Base-by-base conservation (phyloP, 2,888 invertebrate species). In the Danaus chrysippus region DNA sequence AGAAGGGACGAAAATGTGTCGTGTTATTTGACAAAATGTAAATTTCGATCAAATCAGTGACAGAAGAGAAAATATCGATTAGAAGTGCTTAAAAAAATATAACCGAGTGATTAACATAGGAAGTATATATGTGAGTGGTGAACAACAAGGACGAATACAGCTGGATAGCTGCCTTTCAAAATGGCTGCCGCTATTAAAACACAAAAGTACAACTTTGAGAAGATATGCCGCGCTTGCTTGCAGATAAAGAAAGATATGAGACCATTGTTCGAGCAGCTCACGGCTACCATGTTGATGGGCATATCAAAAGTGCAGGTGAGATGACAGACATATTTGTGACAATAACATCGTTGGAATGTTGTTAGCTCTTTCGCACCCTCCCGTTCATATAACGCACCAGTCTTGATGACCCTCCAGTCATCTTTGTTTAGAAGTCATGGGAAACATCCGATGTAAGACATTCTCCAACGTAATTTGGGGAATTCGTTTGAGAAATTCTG, bases 241-340 rank as follows among this genome's bases (percentile, higher is more conserved):
- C 91, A 92, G 70, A 88, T 92, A 71, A 93, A 93, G 75, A 93
- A 93, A 76, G 93, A 93, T 74, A 93, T 93, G 93, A 85, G 93
- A 70, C 93, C 93, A 41, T 77, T 93, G 64, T 93, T 93, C 74
- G 93, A 93, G 69, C 93, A 93, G 77, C 92, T 93, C 68, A 92
- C 93, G 52, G 93, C 93, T 15, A 93, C 93, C 69, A 93, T 93
- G 93, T 73, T 93, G 71, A 93, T 93, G 93, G 92, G 92, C 69
- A 93, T 93, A 81, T 92, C 93, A 62, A 92, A 91, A 79, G 92
- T 93, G 68, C 91, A 92, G 83, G 93, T 92, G 83, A 90, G 84
- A 83, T 78, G 78, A 79, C 79, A 68, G 77, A 80, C 77, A 80
- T 76, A 77, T 77, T 64, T 64, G 63, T 75, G 70, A 74, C 44